Conservation (phyloP, 2,888 invertebrate genomes). For the Agriotes lineatus region DNA sequence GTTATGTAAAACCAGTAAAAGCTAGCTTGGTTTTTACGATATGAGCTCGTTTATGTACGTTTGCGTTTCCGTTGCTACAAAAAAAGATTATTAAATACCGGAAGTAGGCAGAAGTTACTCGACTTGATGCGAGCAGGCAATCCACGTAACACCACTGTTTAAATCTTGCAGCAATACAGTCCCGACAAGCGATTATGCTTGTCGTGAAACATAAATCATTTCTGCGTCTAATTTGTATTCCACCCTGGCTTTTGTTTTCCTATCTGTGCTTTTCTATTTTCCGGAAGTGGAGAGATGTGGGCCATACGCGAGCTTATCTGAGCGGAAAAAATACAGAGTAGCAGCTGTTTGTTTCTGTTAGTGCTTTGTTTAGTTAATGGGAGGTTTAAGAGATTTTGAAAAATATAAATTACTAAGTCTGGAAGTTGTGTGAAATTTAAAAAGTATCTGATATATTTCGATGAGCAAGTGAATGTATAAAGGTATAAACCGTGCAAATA, state of each 20-base stretch:
- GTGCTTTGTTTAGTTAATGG: too few relatives aligned
- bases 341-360: too few relatives aligned
- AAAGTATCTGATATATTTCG: too few relatives aligned
- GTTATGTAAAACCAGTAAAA: slow-evolving; percentile 23
- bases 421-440: too few relatives aligned
- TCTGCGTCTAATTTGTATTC: not conserved
- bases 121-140: slow-evolving; percentile 1
- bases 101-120: not conserved
- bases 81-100: slow-evolving; percentile 6
- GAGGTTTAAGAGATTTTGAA: too few relatives aligned
- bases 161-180: slow-evolving; percentile 1
- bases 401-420: too few relatives aligned
- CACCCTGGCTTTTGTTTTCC: not conserved
- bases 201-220: slow-evolving; percentile 7
- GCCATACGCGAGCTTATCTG: too few relatives aligned
- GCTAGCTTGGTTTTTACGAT: slow-evolving; percentile 3
- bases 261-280: slow-evolving; percentile 1
- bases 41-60: not conserved
- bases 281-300: too few relatives aligned
- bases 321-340: too few relatives aligned
- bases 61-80: not conserved
- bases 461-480: too few relatives aligned
- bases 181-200: not conserved
- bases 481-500: too few relatives aligned
- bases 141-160: not conserved